These are phyloP conservation scores for Scaeva pyrastri DNA, from an alignment of 2,888 invertebrate genomes.

Conservation along the genomic window DNA sequence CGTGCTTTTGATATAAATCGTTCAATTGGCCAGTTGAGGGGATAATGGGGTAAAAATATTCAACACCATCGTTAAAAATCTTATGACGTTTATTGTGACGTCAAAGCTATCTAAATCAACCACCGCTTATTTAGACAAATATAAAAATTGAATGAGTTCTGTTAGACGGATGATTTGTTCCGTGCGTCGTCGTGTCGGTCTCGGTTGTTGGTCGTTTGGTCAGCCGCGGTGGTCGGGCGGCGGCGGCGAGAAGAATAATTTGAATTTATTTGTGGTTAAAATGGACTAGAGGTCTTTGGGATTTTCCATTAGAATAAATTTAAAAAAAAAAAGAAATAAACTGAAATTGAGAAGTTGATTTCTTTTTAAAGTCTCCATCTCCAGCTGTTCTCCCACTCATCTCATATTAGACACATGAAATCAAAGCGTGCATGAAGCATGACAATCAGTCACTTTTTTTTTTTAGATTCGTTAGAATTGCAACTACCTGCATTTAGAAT, in stretches of 20 bases:
- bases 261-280: not conserved
- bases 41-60: slow-evolving; percentile 4
- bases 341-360: not conserved
- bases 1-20: slow-evolving; percentile 6
- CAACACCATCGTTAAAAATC: slow-evolving; percentile 2
- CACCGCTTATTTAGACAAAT: not conserved
- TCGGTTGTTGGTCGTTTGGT: no score
- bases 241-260: not conserved
- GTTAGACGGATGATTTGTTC: not conserved
- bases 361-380: not conserved
- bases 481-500: not conserved
- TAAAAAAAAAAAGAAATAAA: no score
- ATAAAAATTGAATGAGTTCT: not conserved
- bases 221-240: not conserved
- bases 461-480: not conserved
- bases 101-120: slow-evolving; percentile 5
- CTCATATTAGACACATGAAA: not conserved
- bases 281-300: not conserved
- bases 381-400: not conserved
- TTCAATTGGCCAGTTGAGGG: not conserved
- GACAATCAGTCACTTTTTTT: not conserved
- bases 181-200: no score
- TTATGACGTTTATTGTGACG: slow-evolving; percentile 14
- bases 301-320: not conserved
- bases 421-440: not conserved